Percentiles rank a stretch among this genome's conserved stretches.
These are phyloP conservation scores for Tricholauxania praeusta DNA, from an alignment of 2,888 invertebrate species.

Conservation along the genomic window DNA sequence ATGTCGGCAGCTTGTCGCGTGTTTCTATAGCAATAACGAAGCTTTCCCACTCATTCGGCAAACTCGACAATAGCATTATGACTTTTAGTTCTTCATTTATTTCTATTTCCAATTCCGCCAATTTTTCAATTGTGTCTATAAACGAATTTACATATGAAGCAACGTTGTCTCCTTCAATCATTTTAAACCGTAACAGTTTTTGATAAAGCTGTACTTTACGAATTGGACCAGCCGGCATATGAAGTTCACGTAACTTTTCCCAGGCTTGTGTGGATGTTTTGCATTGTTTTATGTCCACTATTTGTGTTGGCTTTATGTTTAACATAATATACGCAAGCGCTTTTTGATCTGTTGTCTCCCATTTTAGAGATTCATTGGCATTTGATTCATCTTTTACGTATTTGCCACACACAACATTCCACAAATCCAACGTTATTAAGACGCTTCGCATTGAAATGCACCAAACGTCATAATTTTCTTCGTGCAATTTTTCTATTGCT, in stretches of 20 bases:
- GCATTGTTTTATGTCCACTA: background rate
- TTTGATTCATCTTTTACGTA: background rate
- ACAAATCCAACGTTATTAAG: slow-evolving; percentile 29
- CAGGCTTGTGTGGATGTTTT: no score
- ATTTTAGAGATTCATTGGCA: background rate
- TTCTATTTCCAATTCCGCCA: slow-evolving; percentile 3
- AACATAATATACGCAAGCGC: background rate
- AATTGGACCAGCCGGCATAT: slow-evolving; percentile 24
- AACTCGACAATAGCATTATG: background rate
- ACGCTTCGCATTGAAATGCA: slow-evolving; percentile 31
- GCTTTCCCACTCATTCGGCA: background rate
- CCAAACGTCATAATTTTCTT: slow-evolving; percentile 33
- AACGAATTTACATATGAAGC: slow-evolving; percentile 25
- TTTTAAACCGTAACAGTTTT: slow-evolving; percentile 27
- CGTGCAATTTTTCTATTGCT: slow-evolving; percentile 24
- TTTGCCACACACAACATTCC: slow-evolving; percentile 9
- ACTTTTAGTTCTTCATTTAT: background rate
- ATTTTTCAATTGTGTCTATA: slow-evolving; percentile 18
- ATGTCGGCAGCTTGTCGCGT: background rate
- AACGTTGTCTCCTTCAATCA: slow-evolving; percentile 21
- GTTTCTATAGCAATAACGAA: background rate
- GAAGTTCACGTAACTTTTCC: slow-evolving; percentile 18
- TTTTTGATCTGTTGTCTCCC: slow-evolving; percentile 1
- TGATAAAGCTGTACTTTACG: slow-evolving; percentile 28
- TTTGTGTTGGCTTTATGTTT: background rate